Evolutionary conservation across 2,888 invertebrate genomes (phyloP), one percentile per base, ranked within the genome.

Genomic region (Iselma pallidipennis): DNA sequence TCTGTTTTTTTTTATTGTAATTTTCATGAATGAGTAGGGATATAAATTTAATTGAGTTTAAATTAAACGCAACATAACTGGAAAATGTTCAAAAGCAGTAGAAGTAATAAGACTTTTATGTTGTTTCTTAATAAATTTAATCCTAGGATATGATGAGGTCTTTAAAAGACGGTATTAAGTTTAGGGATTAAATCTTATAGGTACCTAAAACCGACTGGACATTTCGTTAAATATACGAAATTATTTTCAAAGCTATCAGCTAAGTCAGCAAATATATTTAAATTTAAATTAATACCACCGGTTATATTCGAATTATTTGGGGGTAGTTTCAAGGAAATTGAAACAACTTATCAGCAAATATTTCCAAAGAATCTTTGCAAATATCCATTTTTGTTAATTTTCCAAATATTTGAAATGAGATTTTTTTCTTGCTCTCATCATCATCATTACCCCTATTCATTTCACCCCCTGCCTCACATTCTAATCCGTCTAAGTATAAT

Each of bases 211-310:
- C 4, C 14, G n/a, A 37, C 16, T 16, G 16, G 9, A 37, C 7
- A 2, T 37, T 16, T 37, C 5, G 16, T 37, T 37, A 37, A 37
- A 37, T 37, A 12, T 29, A n/a, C n/a, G 29, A 58, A 60, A 66
- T 66, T 55, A 63, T 66, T 63, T 66, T 26, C 23, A 52, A 58
- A 52, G 61, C n/a, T n/a, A n/a, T n/a, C n/a, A n/a, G n/a, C 55
- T 21, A 56, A 63, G 54, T 49, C 49, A 29, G 37, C 37, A 37
- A 16, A 26, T 31, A 16, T 63, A n/a, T 57, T 59, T 59, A 70
- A 70, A 66, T 70, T 68, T 70, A 70, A 70, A 70, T 71, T 69
- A 68, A 69, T 71, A 69, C 64, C 53, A 66, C 66, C 7, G n/a
- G 58, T 68, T 70, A 66, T 69, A 52, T 56, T 31, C 28, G 23